Evolutionary conservation across 2,888 invertebrate species (phyloP).

Genomic region (Blastobasis lacticolella): DNA sequence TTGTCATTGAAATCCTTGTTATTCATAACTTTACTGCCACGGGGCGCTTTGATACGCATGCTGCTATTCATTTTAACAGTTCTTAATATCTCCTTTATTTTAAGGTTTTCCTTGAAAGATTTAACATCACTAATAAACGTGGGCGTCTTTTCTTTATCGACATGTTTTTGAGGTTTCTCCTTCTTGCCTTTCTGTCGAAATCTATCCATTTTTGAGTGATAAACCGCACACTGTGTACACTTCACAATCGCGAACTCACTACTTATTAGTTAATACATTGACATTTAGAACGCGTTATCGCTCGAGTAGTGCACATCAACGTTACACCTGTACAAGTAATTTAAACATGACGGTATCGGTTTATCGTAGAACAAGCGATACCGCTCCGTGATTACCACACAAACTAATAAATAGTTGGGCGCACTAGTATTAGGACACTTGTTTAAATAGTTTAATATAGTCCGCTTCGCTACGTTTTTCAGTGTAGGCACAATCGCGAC

Average conservation of each 20-base stretch:
- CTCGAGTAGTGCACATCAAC: constrained; percentile 25
- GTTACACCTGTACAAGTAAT: constrained; percentile 56
- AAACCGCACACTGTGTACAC: neutral
- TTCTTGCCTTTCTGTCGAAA: constrained; percentile 49
- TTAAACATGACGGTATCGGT: constrained; percentile 46
- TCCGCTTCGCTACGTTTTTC: too few species aligned
- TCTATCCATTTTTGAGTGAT: constrained; percentile 42
- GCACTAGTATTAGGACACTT: constrained; percentile 6
- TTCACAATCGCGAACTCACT: constrained; percentile 7
- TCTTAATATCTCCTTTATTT: constrained; percentile 58
- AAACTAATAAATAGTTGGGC: constrained; percentile 13
- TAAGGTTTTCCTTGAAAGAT: constrained; percentile 54
- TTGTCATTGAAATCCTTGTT: constrained; percentile 49
- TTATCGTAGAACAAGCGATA: constrained; percentile 32
- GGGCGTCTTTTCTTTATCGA: constrained; percentile 37
- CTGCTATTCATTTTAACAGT: constrained; percentile 64
- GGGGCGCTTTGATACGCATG: constrained; percentile 53
- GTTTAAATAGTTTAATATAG: constrained; percentile 6
- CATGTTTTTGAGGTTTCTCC: constrained; percentile 37
- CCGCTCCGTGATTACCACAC: constrained; percentile 20
- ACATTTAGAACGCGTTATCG: constrained; percentile 33
- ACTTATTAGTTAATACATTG: constrained; percentile 14
- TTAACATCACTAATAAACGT: constrained; percentile 48
- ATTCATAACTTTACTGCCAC: constrained; percentile 52
- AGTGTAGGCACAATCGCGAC: too few species aligned